Percentiles rank a stretch among this genome's conserved stretches.
phyloP scores from a whole-genome alignment of 2,888 invertebrate genomes.

The Criorhina ranunculi region DNA sequence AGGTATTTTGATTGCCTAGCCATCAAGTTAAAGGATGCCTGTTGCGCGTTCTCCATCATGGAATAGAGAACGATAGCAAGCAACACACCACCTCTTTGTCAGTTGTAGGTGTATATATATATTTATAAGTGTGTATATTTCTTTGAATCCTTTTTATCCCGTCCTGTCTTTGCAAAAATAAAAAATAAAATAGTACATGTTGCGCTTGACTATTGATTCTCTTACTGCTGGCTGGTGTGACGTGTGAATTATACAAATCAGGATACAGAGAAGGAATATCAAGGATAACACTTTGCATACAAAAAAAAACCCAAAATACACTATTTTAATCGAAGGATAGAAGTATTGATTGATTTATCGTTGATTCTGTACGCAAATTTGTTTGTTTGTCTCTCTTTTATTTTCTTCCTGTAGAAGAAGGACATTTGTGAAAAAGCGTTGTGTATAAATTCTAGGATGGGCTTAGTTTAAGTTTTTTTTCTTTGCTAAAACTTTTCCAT shows the following conservation, averaged over 20 bases:
- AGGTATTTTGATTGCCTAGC: slow-evolving; percentile 69
- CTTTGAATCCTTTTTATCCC: slow-evolving; percentile 29
- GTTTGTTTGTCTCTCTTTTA: slow-evolving; percentile 9
- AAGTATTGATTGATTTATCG: slow-evolving; percentile 56
- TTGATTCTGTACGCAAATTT: slow-evolving; percentile 25
- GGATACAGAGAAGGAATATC: background rate
- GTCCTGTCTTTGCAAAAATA: slow-evolving; percentile 7
- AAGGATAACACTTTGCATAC: slow-evolving; percentile 18
- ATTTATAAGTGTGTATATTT: slow-evolving; percentile 47
- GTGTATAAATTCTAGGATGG: background rate
- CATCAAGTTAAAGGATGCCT: slow-evolving; percentile 70
- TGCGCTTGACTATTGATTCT: slow-evolving; percentile 51
- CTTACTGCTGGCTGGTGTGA: slow-evolving; percentile 4
- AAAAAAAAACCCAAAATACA: slow-evolving; percentile 3
- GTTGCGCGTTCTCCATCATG: slow-evolving; percentile 66
- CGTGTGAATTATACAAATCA: background rate
- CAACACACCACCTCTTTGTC: slow-evolving; percentile 2
- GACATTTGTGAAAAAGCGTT: slow-evolving; percentile 6
- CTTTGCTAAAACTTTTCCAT: background rate
- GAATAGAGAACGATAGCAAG: slow-evolving; percentile 19
- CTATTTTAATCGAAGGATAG: background rate
- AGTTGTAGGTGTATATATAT: slow-evolving; percentile 17
- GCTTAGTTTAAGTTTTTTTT: background rate
- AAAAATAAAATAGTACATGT: slow-evolving; percentile 46
- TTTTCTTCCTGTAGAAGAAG: background rate